Base-by-base conservation (phyloP, 2,113 vertebrate species). In the Bucco capensis region DNA sequence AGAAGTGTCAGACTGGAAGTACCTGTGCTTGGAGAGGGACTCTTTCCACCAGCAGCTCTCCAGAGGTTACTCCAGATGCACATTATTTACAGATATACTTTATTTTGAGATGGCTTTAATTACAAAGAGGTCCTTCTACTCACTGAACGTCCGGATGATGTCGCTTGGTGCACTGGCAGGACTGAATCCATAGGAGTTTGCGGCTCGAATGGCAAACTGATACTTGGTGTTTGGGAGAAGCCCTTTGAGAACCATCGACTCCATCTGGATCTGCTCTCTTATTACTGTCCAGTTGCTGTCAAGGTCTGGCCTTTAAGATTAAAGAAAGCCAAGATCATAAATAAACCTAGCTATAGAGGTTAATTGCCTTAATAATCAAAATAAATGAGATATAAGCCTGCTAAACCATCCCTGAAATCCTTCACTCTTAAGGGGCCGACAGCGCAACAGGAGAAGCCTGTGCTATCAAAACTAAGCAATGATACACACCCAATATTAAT, bases 211-310 rank as follows among this genome's bases (percentile, higher is more conserved):
- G 0, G 98, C 97, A 96, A 99, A 99, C 97, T 98, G 99, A 89
- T 99, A 99, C 84, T 98, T 97, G 2, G 98, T 98, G 61, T 99
- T 98, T 9, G 99, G 98, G 47, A 98, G 86, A 19, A 99, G 96
- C 40, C 98, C 99, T 94, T 98, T 99, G 83, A 99, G 97, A 77
- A 99, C 98, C 98, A 99, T 98, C 67, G 99, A 99, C 81, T 98
- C 98, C 44, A 98, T 97, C 94, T 98, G 97, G 86, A 99, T 98
- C 64, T 97, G 97, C 82, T 99, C 99, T 62, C 97, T 98, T 82
- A 99, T 99, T 78, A 97, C 95, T 0, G 98, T 98, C 99, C 99
- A 99, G 62, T 97, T 98, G 14, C 97, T 97, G 96, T 99, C 99
- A 78, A 98, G 97, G 91, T 99, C 98, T 87, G 99, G 98, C 96